phyloP scores from a whole-genome alignment of 2,888 invertebrate species.

The Neoitamus cyanurus region DNA sequence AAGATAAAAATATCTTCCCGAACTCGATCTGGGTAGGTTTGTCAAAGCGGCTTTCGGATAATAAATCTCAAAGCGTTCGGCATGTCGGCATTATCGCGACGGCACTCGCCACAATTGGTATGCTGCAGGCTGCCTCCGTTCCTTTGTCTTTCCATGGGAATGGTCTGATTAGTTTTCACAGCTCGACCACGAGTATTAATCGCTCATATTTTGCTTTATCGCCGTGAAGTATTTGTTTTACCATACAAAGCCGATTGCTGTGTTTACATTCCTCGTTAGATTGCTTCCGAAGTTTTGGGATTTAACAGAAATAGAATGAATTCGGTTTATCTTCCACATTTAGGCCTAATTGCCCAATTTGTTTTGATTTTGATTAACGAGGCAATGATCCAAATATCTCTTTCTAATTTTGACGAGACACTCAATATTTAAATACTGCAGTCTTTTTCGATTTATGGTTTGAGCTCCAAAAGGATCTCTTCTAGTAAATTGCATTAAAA shows the following conservation, averaged over 20 bases:
- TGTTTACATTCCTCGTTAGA: not conserved
- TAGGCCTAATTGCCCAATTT: too few species aligned
- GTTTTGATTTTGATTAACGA: not conserved
- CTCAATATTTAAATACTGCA: too few species aligned
- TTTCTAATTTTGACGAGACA: too few species aligned
- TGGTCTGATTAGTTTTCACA: not conserved
- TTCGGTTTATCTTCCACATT: too few species aligned
- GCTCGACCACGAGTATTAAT: not conserved
- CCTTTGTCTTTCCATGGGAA: constrained; percentile 21
- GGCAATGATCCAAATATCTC: too few species aligned
- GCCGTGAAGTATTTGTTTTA: not conserved
- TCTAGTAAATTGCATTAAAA: too few species aligned
- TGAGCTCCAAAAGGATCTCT: too few species aligned
- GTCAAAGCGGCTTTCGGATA: constrained; percentile 22
- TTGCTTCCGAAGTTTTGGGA: too few species aligned
- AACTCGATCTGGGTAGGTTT: not conserved
- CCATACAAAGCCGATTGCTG: not conserved
- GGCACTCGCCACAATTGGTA: not conserved
- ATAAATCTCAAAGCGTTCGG: not conserved
- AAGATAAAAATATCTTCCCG: constrained; percentile 24
- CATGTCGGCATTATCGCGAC: not conserved
- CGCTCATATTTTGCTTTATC: not conserved
- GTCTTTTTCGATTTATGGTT: too few species aligned
- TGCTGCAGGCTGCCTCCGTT: not conserved
- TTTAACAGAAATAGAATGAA: too few species aligned